Evolutionary conservation across 64 coral and sea anemone species (phyloP), one percentile per base, ranked within the genome.

Genomic region (Montipora efflorescens): DNA sequence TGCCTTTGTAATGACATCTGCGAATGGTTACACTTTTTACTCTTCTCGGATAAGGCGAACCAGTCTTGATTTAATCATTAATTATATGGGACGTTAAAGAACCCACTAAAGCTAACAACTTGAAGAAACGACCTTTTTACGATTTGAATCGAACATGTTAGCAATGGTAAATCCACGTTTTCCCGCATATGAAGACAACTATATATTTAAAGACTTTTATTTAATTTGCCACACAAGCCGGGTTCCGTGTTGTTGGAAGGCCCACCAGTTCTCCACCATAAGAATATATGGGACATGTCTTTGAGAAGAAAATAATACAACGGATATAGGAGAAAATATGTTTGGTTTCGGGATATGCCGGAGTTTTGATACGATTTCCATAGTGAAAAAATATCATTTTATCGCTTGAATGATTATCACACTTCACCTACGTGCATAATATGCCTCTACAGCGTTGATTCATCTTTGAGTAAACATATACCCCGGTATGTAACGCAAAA

Each of bases 101-200:
- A 28, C 25, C 25, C 82, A 19, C 44, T 86, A 7, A 86, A 22
- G 15, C 62, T 21, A 22, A 71, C 14, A 86, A 86, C 82, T 86
- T 4, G 47, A 72, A 61, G 48, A 52, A 46, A 79, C 48, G 8
- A 20, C 16, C 47, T 84, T 14, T 43, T 22, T 45, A 50, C 36
- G 46, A 83, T 43, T 23, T 67, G 55, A 64, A 74, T 19, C 36
- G 71, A 48, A 72, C 46, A 93, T 78, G 79, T 86, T 87, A 88
- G 48, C 84, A 59, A 93, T 93, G 92, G 80, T 84, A 50, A 88
- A 87, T 62, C 92, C 92, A 79, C 92, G 92, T 87, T 93, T 93
- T 55, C 92, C 92, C 78, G 92, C 92, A 55, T 93, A 88, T 88
- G 84, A 93, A 88, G 92, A 84, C 88, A 93, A 87, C 67, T 71